Conservation (phyloP, 2,888 invertebrate genomes). For the Drosophila bunnanda region DNA sequence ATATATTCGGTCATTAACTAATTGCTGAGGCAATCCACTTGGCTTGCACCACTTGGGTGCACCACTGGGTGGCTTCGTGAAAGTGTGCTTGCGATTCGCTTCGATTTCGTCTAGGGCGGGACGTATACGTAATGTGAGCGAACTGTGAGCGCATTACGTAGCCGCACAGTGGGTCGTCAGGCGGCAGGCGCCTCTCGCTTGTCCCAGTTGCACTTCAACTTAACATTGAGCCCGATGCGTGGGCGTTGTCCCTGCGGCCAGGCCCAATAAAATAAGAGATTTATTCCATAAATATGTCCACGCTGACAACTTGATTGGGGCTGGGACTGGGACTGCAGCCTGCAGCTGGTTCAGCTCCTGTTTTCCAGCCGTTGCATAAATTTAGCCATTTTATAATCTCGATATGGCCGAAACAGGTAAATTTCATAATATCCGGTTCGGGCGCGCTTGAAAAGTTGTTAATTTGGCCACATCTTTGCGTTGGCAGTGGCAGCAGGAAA, state of each 20-base stretch:
- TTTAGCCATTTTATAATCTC: conserved; percentile 76
- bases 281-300: conserved; percentile 58
- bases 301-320: conserved; percentile 71
- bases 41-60: conserved; percentile 55
- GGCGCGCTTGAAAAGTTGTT: conserved; percentile 79
- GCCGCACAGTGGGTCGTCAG: conserved; percentile 62
- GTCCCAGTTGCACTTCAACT: conserved; percentile 66
- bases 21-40: conserved; percentile 75
- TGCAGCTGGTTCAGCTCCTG: conserved; percentile 35
- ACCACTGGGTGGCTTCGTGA: conserved; percentile 50
- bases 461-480: conserved; percentile 63
- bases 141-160: conserved; percentile 54
- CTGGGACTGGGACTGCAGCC: conserved; percentile 5
- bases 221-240: conserved; percentile 65
- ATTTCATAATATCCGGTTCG: conserved; percentile 81
- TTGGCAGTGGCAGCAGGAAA: conserved; percentile 49
- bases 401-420: conserved; percentile 73
- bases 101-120: conserved; percentile 29
- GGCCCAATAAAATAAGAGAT: conserved; percentile 31
- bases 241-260: conserved; percentile 59
- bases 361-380: conserved; percentile 67
- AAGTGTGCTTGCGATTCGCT: conserved; percentile 59
- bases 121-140: conserved; percentile 48
- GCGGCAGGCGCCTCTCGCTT: conserved; percentile 2
- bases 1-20: conserved; percentile 80